Evolutionary conservation across 2,113 vertebrate genomes (phyloP).

Genomic region (Dryoscopus gambensis): DNA sequence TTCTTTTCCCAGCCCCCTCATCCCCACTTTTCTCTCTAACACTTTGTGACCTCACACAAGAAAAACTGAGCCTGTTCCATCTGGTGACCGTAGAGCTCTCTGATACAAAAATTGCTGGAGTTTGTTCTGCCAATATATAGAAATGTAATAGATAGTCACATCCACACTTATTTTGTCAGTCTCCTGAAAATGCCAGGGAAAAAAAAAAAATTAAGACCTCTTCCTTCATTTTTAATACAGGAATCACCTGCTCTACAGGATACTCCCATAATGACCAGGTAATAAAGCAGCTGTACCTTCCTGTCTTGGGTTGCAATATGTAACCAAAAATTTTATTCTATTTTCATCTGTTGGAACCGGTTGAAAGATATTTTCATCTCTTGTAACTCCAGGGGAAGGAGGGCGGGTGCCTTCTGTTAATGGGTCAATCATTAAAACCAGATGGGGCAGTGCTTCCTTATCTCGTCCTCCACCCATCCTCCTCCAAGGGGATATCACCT

Average conservation of each 20-base stretch:
- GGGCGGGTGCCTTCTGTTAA: too few species aligned
- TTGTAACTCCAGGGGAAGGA: too few species aligned
- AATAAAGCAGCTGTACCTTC: neutral
- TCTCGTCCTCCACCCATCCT: too few species aligned
- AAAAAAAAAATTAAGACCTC: neutral
- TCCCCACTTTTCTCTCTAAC: neutral
- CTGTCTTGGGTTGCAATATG: too few species aligned
- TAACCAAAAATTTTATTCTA: too few species aligned
- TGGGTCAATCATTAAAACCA: too few species aligned
- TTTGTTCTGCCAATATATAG: neutral
- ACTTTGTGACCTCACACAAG: neutral
- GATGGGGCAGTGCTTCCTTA: too few species aligned
- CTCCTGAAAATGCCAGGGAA: neutral
- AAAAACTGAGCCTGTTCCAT: neutral
- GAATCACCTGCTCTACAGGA: neutral
- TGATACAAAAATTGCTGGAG: neutral
- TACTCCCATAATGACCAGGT: neutral
- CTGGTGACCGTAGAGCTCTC: neutral
- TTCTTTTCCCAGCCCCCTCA: neutral
- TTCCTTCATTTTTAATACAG: neutral
- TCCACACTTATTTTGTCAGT: neutral
- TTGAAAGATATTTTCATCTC: too few species aligned
- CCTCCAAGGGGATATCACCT: too few species aligned
- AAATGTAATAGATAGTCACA: neutral
- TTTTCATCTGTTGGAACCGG: too few species aligned